A percentile compares a stretch with the other conserved stretches of the same genome.
These are phyloP conservation scores for Acomys russatus DNA, from an alignment of 2,797 vertebrate genomes.

Conservation along the genomic window DNA sequence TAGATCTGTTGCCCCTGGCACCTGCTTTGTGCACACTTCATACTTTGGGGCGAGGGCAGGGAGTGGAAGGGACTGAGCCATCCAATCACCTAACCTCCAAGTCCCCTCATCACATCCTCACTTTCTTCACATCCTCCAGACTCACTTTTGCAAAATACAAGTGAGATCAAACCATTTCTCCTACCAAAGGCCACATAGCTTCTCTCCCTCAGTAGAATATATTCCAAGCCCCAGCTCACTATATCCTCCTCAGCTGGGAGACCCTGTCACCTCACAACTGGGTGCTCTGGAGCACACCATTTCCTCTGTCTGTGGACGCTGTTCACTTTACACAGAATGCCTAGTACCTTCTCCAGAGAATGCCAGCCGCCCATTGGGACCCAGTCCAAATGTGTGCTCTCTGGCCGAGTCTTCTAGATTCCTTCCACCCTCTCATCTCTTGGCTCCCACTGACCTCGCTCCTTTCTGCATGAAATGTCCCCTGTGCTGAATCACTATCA, in stretches of 20 bases:
- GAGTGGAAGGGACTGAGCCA: neutral
- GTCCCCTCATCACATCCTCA: neutral
- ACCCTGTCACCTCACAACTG: neutral
- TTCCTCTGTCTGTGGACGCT: neutral
- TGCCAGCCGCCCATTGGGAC: neutral
- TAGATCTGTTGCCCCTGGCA: neutral
- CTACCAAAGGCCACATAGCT: neutral
- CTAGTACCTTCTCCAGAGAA: neutral
- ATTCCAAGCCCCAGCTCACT: neutral
- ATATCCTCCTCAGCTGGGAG: neutral
- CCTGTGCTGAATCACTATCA: neutral
- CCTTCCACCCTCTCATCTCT: neutral
- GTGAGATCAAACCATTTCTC: slow-evolving; percentile 33
- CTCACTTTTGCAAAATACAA: slow-evolving; percentile 24
- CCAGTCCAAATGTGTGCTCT: neutral
- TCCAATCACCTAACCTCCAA: neutral
- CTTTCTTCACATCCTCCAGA: neutral
- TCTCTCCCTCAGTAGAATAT: neutral
- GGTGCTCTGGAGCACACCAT: neutral
- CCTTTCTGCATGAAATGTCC: neutral
- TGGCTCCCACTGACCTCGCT: neutral
- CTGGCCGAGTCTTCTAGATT: neutral
- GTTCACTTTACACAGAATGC: neutral
- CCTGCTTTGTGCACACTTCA: neutral
- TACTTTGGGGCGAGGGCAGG: too few relatives aligned